Percentiles rank a stretch among this genome's conserved stretches.
Evolutionary conservation across 2,797 vertebrate species (phyloP).

Genomic region (Channallabes apus): DNA sequence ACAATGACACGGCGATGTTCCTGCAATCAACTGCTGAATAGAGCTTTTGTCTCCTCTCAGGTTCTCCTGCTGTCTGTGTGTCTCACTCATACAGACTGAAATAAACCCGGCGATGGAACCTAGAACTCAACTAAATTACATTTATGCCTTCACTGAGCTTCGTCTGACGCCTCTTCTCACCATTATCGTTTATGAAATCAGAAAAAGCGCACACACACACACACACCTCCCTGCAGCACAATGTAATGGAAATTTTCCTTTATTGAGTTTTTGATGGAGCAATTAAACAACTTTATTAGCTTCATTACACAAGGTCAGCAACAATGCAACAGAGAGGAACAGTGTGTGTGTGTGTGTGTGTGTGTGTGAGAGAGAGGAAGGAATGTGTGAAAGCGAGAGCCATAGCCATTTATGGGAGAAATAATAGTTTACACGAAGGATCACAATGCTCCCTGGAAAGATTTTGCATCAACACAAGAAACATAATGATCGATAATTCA

Average conservation of each 20-base stretch:
- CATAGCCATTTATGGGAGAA: background rate
- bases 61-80: background rate
- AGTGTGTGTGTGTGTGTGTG: background rate
- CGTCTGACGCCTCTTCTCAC: background rate
- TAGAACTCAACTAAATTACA: background rate
- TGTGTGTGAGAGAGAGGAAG: background rate
- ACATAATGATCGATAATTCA: background rate
- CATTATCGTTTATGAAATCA: background rate
- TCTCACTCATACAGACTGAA: background rate
- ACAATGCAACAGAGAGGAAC: background rate
- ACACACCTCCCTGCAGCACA: background rate
- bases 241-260: conserved; percentile 48
- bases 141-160: background rate
- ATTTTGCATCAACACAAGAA: background rate
- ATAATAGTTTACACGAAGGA: background rate
- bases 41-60: background rate
- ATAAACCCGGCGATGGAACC: background rate
- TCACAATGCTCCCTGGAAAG: no score
- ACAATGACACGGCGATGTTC: no score
- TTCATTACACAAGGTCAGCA: conserved; percentile 27
- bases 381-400: no score
- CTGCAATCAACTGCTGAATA: no score
- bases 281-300: conserved; percentile 47
- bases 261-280: conserved; percentile 35
- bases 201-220: conserved; percentile 9